Base-by-base conservation (phyloP, 2,113 vertebrate genomes). In the Sminthopsis crassicaudata region DNA sequence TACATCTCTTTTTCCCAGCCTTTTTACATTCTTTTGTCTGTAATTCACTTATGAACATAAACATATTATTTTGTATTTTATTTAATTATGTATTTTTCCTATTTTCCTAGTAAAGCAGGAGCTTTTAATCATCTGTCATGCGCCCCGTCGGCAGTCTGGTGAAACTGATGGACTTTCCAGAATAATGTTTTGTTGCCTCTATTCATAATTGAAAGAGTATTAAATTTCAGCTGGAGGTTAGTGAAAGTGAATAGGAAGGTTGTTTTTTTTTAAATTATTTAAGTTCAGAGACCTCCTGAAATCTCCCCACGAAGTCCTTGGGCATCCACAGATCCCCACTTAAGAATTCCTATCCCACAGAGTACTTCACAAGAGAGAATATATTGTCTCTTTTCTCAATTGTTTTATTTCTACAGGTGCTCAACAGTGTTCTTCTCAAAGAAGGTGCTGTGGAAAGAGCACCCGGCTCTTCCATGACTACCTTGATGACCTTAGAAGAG, bases 401-500 rank as follows among this genome's bases (percentile, higher is more conserved):
- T 90, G 51, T 14, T 42, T 84, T 84, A 42, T 84, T 84, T 84
- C 67, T 19, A 42, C 16, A 1, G 19, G 16, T 84, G 67, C 7
- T 19, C 36, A 42, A 22, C 67, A 84, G 22, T 84, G 14, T 84
- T 23, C n/a, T 76, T 76, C 67, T 42, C n/a, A 42, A 42, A 42
- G 67, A 84, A 42, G 36, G n/a, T 42, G 23, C 5, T 42, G 1
- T 84, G n/a, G 67, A 84, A 53, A 51, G 26, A 30, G 10, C n/a
- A n/a, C 36, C 23, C 46, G 46, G 1, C 46, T 55, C 57, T 89
- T 46, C 60, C 23, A 10, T 2, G 55, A 93, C 1, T 67, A 89
- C 50, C 50, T 92, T 14, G 55, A 46, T 93, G 46, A 94, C 46
- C 51, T 94, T 60, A 93, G 84, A 8, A 27, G 52, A 90, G 46